Evolutionary conservation across 30 jellyfish, hydroid and myxozoan genomes (phyloP).

Genomic region (Turritopsis dohrnii): DNA sequence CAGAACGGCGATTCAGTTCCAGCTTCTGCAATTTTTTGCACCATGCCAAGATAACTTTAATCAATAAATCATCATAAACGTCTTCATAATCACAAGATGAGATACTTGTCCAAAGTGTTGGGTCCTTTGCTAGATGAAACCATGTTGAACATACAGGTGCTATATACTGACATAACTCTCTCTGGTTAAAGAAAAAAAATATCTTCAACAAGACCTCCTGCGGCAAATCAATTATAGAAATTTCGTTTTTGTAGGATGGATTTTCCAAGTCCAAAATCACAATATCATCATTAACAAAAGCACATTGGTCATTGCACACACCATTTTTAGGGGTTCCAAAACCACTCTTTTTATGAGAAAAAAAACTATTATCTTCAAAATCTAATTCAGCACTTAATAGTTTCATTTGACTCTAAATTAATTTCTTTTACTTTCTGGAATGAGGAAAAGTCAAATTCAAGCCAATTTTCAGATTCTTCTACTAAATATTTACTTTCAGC

Average conservation of each 20-base stretch:
- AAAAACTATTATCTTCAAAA: not conserved
- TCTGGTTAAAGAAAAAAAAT: slow-evolving; percentile 48
- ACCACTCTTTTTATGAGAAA: not conserved
- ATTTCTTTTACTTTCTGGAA: not conserved
- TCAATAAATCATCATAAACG: slow-evolving; percentile 45
- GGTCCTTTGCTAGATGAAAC: slow-evolving; percentile 60
- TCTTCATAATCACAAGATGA: slow-evolving; percentile 52
- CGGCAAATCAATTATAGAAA: slow-evolving; percentile 35
- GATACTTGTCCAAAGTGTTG: slow-evolving; percentile 58
- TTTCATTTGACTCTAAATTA: not conserved
- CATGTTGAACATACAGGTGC: slow-evolving; percentile 77
- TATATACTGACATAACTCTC: slow-evolving; percentile 69
- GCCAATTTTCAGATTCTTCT: slow-evolving; percentile 24
- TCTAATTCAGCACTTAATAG: not conserved
- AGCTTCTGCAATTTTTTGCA: slow-evolving; percentile 42
- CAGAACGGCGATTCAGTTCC: slow-evolving; percentile 54
- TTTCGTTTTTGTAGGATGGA: not conserved
- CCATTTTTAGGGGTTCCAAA: not conserved
- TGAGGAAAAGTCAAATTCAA: not conserved
- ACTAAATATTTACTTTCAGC: slow-evolving; percentile 14
- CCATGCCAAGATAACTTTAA: slow-evolving; percentile 63
- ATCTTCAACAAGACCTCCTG: slow-evolving; percentile 58
- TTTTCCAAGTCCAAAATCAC: not conserved
- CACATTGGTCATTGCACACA: not conserved
- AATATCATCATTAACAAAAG: not conserved